A percentile compares a stretch with the other conserved stretches of the same genome.
These are phyloP conservation scores for Micrasema minimum DNA, from an alignment of 1,140 invertebrate genomes.

Conservation along the genomic window DNA sequence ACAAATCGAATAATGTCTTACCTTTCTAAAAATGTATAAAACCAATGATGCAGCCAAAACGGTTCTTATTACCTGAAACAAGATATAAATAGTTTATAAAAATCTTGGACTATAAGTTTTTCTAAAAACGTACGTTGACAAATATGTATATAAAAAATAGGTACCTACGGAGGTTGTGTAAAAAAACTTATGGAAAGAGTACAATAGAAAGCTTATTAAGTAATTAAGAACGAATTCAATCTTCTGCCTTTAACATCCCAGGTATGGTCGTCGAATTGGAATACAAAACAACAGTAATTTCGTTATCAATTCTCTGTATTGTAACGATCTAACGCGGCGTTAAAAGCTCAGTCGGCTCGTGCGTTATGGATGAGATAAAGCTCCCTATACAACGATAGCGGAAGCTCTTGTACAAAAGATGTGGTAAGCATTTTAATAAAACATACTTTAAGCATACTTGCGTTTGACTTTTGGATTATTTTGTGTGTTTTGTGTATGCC, in stretches of 20 bases:
- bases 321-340: constrained; percentile 1
- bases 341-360: constrained; percentile 14
- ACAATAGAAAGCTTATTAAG: too few species aligned
- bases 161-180: too few species aligned
- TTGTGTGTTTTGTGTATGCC: constrained; percentile 40
- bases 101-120: too few species aligned
- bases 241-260: too few species aligned
- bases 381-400: constrained; percentile 39
- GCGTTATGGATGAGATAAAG: constrained; percentile 47
- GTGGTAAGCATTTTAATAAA: constrained; percentile 50
- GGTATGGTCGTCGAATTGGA: too few species aligned
- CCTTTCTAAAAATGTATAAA: constrained; percentile 2
- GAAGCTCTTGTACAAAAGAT: constrained; percentile 34
- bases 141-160: too few species aligned
- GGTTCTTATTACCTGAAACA: constrained; percentile 42
- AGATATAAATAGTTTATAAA: too few species aligned
- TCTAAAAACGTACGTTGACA: too few species aligned
- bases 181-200: too few species aligned
- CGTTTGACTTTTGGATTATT: constrained; percentile 49
- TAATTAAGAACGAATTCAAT: too few species aligned
- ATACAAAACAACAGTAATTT: constrained; percentile 13
- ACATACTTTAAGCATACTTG: constrained; percentile 42
- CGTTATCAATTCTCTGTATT: not conserved
- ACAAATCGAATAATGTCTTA: too few species aligned
- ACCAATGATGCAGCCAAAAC: not conserved